phyloP scores from a whole-genome alignment of 2,797 vertebrate species.

The Poeciliopsis turneri region DNA sequence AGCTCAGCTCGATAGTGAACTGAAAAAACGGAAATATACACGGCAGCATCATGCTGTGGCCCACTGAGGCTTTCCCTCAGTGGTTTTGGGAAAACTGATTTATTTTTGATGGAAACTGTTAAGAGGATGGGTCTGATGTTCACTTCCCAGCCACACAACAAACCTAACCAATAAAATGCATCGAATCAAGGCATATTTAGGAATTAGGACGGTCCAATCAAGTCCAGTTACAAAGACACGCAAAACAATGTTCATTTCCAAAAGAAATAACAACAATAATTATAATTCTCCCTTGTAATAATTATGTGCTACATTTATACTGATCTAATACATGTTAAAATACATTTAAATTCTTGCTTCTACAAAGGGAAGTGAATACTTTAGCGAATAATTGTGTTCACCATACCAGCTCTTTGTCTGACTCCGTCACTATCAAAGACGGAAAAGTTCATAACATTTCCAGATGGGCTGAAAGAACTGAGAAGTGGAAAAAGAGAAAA shows the following conservation, averaged over 20 bases:
- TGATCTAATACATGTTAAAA: neutral
- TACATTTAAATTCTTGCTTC: too few relatives aligned
- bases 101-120: neutral
- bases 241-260: neutral
- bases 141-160: neutral
- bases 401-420: neutral
- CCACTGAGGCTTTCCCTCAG: neutral
- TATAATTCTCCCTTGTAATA: neutral
- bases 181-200: neutral
- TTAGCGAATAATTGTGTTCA: neutral
- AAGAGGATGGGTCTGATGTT: neutral
- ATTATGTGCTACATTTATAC: neutral
- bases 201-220: neutral
- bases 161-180: neutral
- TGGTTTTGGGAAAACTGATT: neutral
- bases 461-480: constrained; percentile 5
- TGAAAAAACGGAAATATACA: too few relatives aligned
- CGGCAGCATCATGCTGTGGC: constrained; percentile 2
- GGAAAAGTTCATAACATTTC: neutral
- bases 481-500: constrained; percentile 1
- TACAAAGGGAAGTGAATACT: neutral
- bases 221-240: neutral
- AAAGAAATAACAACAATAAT: neutral
- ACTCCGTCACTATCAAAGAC: neutral
- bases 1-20: neutral